These are phyloP conservation scores for Julus scanicus DNA, from an alignment of 2,888 invertebrate genomes.

Conservation along the genomic window DNA sequence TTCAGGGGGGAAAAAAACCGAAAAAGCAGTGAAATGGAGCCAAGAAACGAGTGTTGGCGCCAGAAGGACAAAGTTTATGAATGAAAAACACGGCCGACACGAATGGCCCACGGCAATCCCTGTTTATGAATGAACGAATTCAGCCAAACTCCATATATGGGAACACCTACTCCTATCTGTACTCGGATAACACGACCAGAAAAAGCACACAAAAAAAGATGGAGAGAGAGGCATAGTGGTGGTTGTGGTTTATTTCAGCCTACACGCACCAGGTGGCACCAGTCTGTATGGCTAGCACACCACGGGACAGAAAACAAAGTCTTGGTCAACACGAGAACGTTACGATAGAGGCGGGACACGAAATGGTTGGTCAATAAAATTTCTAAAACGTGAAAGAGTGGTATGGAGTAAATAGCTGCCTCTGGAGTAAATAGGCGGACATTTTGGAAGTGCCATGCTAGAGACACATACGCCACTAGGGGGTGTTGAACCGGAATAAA, in stretches of 20 bases:
- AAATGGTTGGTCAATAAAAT: too few relatives aligned
- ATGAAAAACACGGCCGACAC: constrained; percentile 51
- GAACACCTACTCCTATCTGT: constrained; percentile 50
- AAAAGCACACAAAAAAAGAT: neutral
- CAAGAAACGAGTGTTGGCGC: constrained; percentile 53
- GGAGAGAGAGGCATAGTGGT: neutral
- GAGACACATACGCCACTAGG: too few relatives aligned
- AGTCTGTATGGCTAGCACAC: neutral
- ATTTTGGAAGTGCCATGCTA: too few relatives aligned
- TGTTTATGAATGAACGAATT: constrained; percentile 54
- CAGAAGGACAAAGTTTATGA: constrained; percentile 56
- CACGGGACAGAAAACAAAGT: neutral
- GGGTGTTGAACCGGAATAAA: too few relatives aligned
- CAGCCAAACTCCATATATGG: constrained; percentile 50
- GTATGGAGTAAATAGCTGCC: too few relatives aligned
- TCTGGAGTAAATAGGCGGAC: too few relatives aligned
- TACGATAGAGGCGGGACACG: neutral
- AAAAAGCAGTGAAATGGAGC: constrained; percentile 49
- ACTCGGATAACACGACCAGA: constrained; percentile 15
- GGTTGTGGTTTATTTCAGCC: neutral
- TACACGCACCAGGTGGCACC: constrained; percentile 17
- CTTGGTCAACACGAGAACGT: neutral
- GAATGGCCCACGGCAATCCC: constrained; percentile 50
- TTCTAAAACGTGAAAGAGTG: too few relatives aligned
- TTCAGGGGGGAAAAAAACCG: constrained; percentile 1